A percentile compares a stretch with the other conserved stretches of the same genome.
Conservation (phyloP, 2,888 invertebrate species). For the Dorcus hopei region DNA sequence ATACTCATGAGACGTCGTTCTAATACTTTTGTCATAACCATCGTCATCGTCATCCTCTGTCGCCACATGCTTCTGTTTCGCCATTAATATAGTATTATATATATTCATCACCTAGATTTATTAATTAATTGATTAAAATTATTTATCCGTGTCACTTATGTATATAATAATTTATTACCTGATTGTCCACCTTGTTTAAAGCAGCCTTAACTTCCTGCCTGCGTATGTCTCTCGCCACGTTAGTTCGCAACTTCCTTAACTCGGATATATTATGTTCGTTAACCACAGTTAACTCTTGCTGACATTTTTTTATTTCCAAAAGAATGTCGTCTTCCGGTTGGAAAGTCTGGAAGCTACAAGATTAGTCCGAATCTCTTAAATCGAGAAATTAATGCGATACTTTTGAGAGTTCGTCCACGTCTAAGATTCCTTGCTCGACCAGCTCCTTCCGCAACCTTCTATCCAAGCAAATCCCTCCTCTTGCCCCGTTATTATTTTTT, state of each 20-base stretch:
- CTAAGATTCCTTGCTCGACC: conserved; percentile 81
- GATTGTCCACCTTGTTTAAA: conserved; percentile 44
- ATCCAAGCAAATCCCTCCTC: conserved; percentile 70
- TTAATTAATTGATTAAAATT: conserved; percentile 3
- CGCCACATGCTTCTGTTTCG: conserved; percentile 78
- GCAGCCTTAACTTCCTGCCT: conserved; percentile 44
- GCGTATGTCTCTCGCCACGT: conserved; percentile 41
- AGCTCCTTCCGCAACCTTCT: conserved; percentile 80
- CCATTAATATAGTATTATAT: conserved; percentile 75
- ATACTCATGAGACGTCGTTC: conserved; percentile 33
- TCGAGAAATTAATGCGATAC: conserved; percentile 30
- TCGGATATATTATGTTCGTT: conserved; percentile 69
- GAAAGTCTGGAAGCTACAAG: conserved; percentile 13
- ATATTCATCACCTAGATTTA: conserved; percentile 69
- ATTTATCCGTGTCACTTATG: not conserved
- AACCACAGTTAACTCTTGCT: conserved; percentile 73
- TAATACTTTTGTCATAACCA: conserved; percentile 34
- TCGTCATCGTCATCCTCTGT: conserved; percentile 38
- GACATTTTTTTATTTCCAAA: conserved; percentile 82
- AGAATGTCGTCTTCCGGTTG: conserved; percentile 84
- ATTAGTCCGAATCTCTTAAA: not conserved
- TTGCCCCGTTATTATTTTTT: conserved; percentile 34
- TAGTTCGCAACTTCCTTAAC: conserved; percentile 39
- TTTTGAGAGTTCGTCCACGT: conserved; percentile 64
- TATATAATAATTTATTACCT: conserved; percentile 27